Percentiles rank a stretch among this genome's conserved stretches.
Conservation (phyloP, 2,113 vertebrate species). For the Limnothrissa miodon region DNA sequence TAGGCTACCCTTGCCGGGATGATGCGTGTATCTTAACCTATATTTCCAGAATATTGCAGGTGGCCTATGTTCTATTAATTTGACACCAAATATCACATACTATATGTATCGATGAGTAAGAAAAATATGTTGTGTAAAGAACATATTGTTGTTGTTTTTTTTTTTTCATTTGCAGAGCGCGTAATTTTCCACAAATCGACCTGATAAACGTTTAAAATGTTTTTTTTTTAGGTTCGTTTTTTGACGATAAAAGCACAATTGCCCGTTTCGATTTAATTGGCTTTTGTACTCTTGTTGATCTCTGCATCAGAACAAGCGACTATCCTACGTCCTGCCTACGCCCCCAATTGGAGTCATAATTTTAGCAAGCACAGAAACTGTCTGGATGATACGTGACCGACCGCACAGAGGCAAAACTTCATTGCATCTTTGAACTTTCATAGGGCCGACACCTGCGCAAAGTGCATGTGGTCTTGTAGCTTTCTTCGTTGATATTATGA, state of each 20-base stretch:
- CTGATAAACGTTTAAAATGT: not conserved
- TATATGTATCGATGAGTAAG: not conserved
- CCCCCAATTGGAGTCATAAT: not conserved
- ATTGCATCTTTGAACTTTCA: not conserved
- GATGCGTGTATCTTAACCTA: not conserved
- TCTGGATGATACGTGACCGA: constrained; percentile 32
- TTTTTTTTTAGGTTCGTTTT: not conserved
- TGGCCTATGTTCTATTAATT: not conserved
- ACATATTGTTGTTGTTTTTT: not conserved
- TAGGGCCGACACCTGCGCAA: not conserved
- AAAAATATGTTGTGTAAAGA: not conserved
- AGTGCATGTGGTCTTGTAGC: not conserved
- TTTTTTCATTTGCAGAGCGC: not conserved
- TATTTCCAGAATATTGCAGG: not conserved
- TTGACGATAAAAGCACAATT: not conserved
- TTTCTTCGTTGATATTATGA: not conserved
- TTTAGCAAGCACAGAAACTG: constrained; percentile 28
- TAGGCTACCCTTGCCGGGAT: not conserved
- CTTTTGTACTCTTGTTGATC: not conserved
- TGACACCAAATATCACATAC: no score
- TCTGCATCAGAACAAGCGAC: not conserved
- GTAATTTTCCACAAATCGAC: not conserved
- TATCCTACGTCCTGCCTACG: not conserved
- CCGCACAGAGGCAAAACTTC: constrained; percentile 3
- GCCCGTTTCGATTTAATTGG: not conserved